A percentile compares a stretch with the other conserved stretches of the same genome.
These are phyloP conservation scores for Raja brachyura DNA, from an alignment of 2,113 vertebrate genomes.

Conservation along the genomic window DNA sequence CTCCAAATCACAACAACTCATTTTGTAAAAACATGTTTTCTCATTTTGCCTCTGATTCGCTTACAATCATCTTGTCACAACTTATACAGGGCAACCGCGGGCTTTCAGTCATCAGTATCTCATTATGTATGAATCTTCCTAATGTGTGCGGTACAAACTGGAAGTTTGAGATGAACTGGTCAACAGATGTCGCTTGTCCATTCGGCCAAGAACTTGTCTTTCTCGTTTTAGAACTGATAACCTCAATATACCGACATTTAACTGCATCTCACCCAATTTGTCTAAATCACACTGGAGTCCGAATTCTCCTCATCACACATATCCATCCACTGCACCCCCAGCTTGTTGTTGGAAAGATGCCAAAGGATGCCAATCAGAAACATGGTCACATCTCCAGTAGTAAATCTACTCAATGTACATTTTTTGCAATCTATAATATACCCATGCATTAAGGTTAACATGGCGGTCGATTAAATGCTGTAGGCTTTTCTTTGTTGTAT, in stretches of 20 bases:
- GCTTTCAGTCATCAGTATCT: no score
- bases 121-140: no score
- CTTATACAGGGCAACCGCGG: background rate
- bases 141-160: no score
- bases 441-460: background rate
- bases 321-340: no score
- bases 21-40: background rate
- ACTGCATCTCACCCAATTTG: no score
- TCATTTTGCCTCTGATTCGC: background rate
- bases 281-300: no score
- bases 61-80: background rate
- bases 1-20: background rate
- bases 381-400: background rate
- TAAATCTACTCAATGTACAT: background rate
- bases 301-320: no score
- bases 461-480: background rate
- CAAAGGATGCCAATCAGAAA: background rate
- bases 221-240: no score
- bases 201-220: no score
- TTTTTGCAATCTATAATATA: background rate
- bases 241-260: no score
- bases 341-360: background rate
- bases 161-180: no score
- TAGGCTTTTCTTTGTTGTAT: slow-evolving; percentile 2
- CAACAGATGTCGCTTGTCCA: no score